A percentile compares a stretch with the other conserved stretches of the same genome.
Evolutionary conservation across 1,140 invertebrate species (phyloP).

Genomic region (Orchestia grillus): DNA sequence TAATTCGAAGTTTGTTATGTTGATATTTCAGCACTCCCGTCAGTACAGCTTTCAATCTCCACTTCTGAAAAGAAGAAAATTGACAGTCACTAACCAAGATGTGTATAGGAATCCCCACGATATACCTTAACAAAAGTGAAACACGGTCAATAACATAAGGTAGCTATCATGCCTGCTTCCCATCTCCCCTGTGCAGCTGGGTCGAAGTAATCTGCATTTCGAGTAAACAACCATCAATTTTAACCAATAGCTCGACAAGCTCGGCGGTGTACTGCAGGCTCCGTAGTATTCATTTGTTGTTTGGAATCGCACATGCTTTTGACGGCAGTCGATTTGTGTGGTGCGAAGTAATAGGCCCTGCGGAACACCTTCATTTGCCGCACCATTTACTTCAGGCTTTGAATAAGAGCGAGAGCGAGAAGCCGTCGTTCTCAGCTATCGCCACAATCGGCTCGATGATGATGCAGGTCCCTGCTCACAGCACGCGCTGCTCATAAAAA

Average conservation of each 20-base stretch:
- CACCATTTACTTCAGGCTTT: constrained; percentile 53
- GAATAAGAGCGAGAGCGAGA: constrained; percentile 40
- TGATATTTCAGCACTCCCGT: not conserved
- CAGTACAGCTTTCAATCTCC: not conserved
- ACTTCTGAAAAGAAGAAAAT: not conserved
- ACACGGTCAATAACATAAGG: not conserved
- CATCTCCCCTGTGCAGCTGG: not conserved
- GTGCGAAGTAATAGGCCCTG: constrained; percentile 53
- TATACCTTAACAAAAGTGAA: not conserved
- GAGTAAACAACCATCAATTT: constrained; percentile 41
- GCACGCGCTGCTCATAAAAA: not conserved
- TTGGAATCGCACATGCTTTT: constrained; percentile 56
- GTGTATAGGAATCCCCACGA: not conserved
- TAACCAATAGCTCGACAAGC: constrained; percentile 40
- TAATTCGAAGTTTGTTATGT: too few species aligned
- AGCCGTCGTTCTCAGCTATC: constrained; percentile 48
- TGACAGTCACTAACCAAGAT: not conserved
- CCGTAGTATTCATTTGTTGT: constrained; percentile 47
- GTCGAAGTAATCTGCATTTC: constrained; percentile 19
- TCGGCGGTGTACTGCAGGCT: constrained; percentile 24
- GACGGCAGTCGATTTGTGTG: constrained; percentile 56
- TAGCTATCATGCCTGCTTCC: not conserved
- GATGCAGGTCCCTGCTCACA: not conserved
- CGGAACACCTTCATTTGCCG: constrained; percentile 56
- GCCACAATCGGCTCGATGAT: constrained; percentile 41